Base-by-base conservation (phyloP, 2,888 invertebrate species). In the Zhuqinia jingwanae region DNA sequence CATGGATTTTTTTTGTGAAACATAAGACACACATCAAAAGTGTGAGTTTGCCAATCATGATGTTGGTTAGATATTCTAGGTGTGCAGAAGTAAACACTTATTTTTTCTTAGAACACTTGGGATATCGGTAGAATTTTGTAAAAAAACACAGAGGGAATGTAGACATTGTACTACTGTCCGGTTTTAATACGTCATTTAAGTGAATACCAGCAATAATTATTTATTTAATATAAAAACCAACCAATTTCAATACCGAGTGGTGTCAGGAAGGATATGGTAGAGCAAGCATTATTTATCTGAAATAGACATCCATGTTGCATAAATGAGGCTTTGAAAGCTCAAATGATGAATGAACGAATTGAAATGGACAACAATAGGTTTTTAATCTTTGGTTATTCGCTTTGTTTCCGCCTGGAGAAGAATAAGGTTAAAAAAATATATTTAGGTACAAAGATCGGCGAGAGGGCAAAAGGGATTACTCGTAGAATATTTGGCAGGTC, bases 351-450 rank as follows among this genome's bases (percentile, higher is more conserved):
- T 45, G 68, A 47, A 25, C 25, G 25, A 70, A 17, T n/a, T 1
- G 17, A 68, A 13, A 68, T 5, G 20, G 45, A 20, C 6, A 58
- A 25, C 25, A 45, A 45, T 15, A 25, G 36, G 15, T 17, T 15
- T 45, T 60, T 77, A 25, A 70, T 47, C 47, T 70, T 20, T 47
- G 25, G 47, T 47, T 47, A 70, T 22, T 70, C 70, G 25, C 70
- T 47, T 70, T 70, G 70, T 70, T n/a, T 70, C 70, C 70, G 70
- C 47, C 70, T 70, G 47, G 25, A 70, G 70, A 47, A 70, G 70
- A 70, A 42, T 25, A 45, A 68, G n/a, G n/a, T n/a, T n/a, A n/a
- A n/a, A n/a, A n/a, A n/a, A n/a, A n/a, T n/a, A n/a, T n/a, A n/a
- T n/a, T n/a, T n/a, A n/a, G n/a, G n/a, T n/a, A n/a, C n/a, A n/a